Evolutionary conservation across 2,888 invertebrate species (phyloP), one percentile per base, ranked within the genome.

Genomic region (Xestia rhomboidea): DNA sequence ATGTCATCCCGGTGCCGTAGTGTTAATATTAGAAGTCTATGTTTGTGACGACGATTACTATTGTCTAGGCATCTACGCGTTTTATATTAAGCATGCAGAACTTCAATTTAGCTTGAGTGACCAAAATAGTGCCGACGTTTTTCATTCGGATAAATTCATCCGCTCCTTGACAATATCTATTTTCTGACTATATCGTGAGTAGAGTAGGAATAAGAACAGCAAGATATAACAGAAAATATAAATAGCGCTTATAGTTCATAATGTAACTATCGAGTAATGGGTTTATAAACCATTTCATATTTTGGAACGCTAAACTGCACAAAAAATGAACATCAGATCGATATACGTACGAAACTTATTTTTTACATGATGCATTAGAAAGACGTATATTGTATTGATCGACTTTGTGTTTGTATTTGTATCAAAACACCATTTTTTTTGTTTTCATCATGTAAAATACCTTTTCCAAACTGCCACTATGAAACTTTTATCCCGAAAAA

Each of bases 1-100:
- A 96, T 96, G 96, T 96, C 96, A 96, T 95, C 96, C 95, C 95
- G 92, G 96, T 95, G 92, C 92, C 94, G 95, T 95, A 94, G 96
- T 96, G 96, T 95, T 96, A 96, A 96, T 96, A 96, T 96, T 96
- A 96, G 96, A 96, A 95, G 94, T 95, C 95, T 96, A 94, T 94
- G 96, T 95, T 95, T 94, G 96, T 95, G 94, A 93, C 93, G 92
- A 94, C 95, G 93, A 94, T 94, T 94, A 95, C 95, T 94, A 95
- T 96, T 96, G 95, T 95, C 96, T 96, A 96, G 96, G 96, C 93
- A 95, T 95, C 95, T 95, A 95, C 94, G 94, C 93, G 95, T 96
- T 96, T 96, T 96, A 96, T 95, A 96, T 94, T 95, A 93, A 95
- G 96, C 95, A 92, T 93, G 92, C 91, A 93, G 92, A 95, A 93